Evolutionary conservation across 2,113 vertebrate genomes (phyloP).

Genomic region (Grus americana): DNA sequence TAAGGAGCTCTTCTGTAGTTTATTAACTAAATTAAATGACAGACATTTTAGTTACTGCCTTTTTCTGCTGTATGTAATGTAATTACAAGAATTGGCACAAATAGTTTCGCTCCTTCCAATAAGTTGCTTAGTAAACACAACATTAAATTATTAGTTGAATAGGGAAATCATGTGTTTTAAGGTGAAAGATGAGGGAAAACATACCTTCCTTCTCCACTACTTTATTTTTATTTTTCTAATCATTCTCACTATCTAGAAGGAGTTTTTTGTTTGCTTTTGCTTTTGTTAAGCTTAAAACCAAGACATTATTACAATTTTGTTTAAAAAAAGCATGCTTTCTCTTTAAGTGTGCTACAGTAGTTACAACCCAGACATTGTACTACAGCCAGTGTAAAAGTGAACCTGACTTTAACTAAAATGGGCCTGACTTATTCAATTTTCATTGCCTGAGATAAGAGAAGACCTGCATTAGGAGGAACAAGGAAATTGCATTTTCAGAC

Average conservation of each 20-base stretch:
- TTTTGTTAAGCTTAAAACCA: background rate
- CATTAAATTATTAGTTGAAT: background rate
- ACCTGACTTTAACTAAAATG: background rate
- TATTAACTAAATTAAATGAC: constrained; percentile 26
- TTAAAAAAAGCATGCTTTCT: background rate
- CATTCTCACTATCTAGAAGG: background rate
- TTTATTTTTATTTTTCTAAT: background rate
- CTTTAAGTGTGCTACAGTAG: background rate
- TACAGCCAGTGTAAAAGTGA: background rate
- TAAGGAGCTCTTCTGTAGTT: constrained; percentile 9
- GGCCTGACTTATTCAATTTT: background rate
- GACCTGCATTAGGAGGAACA: background rate
- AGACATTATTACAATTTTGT: background rate
- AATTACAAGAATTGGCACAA: constrained; percentile 10
- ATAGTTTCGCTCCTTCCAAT: background rate
- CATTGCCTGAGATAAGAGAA: background rate
- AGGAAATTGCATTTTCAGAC: background rate
- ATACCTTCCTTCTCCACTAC: background rate
- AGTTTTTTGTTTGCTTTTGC: background rate
- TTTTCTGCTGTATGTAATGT: background rate
- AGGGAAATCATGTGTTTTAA: background rate
- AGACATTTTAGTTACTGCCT: background rate
- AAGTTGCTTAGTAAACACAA: background rate
- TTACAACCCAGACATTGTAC: background rate
- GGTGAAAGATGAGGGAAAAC: background rate